Percentiles rank a stretch among this genome's conserved stretches.
Conservation (phyloP, 2,113 vertebrate genomes). For the Equus quagga region DNA sequence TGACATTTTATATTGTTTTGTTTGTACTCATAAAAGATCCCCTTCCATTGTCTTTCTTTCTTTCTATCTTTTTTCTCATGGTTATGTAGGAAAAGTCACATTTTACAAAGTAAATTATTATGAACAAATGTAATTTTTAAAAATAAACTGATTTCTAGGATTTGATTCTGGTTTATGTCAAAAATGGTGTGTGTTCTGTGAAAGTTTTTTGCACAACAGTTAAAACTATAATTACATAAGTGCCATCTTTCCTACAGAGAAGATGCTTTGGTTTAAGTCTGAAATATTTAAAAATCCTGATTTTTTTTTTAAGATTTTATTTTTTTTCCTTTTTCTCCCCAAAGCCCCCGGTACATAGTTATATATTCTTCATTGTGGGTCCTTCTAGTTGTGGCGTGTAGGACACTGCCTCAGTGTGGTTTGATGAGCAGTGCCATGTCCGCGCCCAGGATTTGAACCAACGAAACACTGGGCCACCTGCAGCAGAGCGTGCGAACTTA, state of each 20-base stretch:
- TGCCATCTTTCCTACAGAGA: constrained; percentile 41
- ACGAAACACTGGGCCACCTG: too few relatives aligned
- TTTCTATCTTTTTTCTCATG: background rate
- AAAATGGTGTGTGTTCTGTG: background rate
- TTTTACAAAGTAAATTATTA: constrained; percentile 50
- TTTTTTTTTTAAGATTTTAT: too few relatives aligned
- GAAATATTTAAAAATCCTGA: constrained; percentile 1
- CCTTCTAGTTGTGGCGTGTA: too few relatives aligned
- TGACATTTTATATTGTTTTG: background rate
- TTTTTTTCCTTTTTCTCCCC: too few relatives aligned
- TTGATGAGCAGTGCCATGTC: too few relatives aligned
- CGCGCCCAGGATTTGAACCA: too few relatives aligned
- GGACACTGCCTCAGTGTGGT: too few relatives aligned
- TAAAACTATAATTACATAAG: constrained; percentile 29
- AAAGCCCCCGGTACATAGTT: too few relatives aligned
- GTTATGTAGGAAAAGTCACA: background rate
- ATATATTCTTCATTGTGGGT: too few relatives aligned
- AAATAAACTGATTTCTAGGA: background rate
- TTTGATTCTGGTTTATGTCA: constrained; percentile 10
- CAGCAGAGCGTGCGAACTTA: too few relatives aligned
- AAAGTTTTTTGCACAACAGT: background rate
- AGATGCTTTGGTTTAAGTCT: background rate
- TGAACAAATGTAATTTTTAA: constrained; percentile 17
- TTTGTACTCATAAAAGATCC: background rate
- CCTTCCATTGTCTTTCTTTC: background rate